Base-by-base conservation (phyloP, 2,888 invertebrate species). In the Drosophila affinis region DNA sequence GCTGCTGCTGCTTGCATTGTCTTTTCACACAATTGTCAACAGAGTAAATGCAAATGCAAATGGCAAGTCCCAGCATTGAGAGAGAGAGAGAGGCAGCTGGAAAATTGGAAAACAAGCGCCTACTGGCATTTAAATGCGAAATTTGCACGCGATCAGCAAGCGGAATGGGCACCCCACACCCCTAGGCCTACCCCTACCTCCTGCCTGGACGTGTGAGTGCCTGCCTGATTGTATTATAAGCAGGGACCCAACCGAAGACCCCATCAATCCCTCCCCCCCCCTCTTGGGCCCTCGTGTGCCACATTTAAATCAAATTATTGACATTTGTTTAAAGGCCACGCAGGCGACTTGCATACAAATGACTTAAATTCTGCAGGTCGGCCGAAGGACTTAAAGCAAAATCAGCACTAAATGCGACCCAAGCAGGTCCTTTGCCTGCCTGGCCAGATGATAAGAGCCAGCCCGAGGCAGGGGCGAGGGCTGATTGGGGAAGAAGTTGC, bases 221-320 rank as follows among this genome's bases (percentile, higher is more conserved):
- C 39, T 49, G 72, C 48, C 39, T 83, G 84, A 83, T 81, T 80
- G 76, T 81, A 83, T 75, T 78, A 81, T 78, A 76, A 83, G 76
- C 78, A 82, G 69, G 65, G 48, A 57, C 55, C 53, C 74, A 60
- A 32, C 0, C 29, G 9, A 2, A 3, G 29, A 72, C 62, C 62
- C 64, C 55, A 68, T 62, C 52, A 62, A 32, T 58, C 17, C 57
- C 21, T 3, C 21, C 21, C 21, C 21, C 21, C 21, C 21, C 21
- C 21, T 3, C 21, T 21, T 21, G 21, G 21, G 47, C 21, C 55
- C 64, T 69, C 56, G 39, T 77, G 68, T 78, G 78, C 79, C 72
- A 77, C 88, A 85, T 88, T 85, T 88, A 88, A 85, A 85, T 85
- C 85, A 85, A 88, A 85, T 85, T 88, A 88, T 84, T 85, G 85